Evolutionary conservation across 1,140 invertebrate species (phyloP).

Genomic region (Penaeus vannamei): DNA sequence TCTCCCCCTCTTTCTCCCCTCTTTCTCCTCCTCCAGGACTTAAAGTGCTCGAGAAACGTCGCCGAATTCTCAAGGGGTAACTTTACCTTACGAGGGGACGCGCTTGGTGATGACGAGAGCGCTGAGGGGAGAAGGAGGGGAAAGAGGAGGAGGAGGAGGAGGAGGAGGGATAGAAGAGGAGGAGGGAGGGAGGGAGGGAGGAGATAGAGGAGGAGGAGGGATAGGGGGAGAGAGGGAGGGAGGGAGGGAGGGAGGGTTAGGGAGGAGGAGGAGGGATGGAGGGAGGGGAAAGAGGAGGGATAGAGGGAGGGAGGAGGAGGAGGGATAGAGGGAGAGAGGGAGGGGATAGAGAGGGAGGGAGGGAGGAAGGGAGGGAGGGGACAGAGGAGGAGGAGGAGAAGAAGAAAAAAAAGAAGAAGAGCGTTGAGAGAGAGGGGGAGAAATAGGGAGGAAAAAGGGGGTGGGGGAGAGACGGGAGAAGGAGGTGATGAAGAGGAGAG

Average conservation of each 20-base stretch:
- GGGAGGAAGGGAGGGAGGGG: not conserved
- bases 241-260: not conserved
- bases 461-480: not conserved
- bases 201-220: not conserved
- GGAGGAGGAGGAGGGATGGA: not conserved
- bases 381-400: not conserved
- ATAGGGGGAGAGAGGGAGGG: not conserved
- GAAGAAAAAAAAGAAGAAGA: not conserved
- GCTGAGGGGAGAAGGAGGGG: not conserved
- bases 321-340: not conserved
- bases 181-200: not conserved
- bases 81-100: no score
- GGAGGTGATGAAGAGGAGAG: not conserved
- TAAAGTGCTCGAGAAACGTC: no score
- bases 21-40: no score
- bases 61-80: no score
- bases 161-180: not conserved
- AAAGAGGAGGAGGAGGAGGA: not conserved
- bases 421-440: not conserved
- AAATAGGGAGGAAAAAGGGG: not conserved
- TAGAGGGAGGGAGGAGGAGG: not conserved
- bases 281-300: not conserved
- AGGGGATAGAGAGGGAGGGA: not conserved
- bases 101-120: no score
- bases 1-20: not conserved